A percentile compares a stretch with the other conserved stretches of the same genome.
phyloP scores from a whole-genome alignment of 2,888 invertebrate genomes.

The Biston betularia region DNA sequence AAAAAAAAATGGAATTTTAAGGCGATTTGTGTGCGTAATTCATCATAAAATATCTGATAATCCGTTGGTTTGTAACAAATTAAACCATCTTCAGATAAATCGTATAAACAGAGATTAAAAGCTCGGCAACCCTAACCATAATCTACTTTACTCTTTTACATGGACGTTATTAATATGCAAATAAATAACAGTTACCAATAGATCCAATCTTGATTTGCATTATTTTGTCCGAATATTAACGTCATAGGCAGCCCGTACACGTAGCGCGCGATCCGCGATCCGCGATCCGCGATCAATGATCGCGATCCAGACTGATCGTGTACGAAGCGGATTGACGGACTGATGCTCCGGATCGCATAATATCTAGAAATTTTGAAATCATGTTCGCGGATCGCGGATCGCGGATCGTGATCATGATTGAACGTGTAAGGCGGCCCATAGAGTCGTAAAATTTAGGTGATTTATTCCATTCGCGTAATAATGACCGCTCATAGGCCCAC shows the following conservation, averaged over 20 bases:
- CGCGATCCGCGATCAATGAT: too few relatives aligned
- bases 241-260: too few relatives aligned
- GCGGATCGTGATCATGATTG: too few relatives aligned
- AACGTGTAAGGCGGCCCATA: too few relatives aligned
- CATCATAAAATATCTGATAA: background rate
- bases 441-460: slow-evolving; percentile 24
- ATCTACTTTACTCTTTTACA: slow-evolving; percentile 10
- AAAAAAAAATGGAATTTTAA: background rate
- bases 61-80: too few relatives aligned
- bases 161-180: slow-evolving; percentile 24
- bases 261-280: too few relatives aligned
- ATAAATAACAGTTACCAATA: slow-evolving; percentile 25
- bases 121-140: slow-evolving; percentile 15
- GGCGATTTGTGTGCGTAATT: background rate
- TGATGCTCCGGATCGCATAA: too few relatives aligned
- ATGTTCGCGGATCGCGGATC: too few relatives aligned
- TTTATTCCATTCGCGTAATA: slow-evolving; percentile 23
- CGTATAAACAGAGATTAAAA: slow-evolving; percentile 6
- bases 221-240: slow-evolving; percentile 19
- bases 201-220: slow-evolving; percentile 22
- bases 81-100: slow-evolving; percentile 3
- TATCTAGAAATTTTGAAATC: too few relatives aligned
- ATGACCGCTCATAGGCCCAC: slow-evolving; percentile 23
- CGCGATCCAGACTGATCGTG: too few relatives aligned
- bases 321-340: too few relatives aligned